These are phyloP conservation scores for Papilio protenor DNA, from an alignment of 2,888 invertebrate genomes.

Conservation along the genomic window DNA sequence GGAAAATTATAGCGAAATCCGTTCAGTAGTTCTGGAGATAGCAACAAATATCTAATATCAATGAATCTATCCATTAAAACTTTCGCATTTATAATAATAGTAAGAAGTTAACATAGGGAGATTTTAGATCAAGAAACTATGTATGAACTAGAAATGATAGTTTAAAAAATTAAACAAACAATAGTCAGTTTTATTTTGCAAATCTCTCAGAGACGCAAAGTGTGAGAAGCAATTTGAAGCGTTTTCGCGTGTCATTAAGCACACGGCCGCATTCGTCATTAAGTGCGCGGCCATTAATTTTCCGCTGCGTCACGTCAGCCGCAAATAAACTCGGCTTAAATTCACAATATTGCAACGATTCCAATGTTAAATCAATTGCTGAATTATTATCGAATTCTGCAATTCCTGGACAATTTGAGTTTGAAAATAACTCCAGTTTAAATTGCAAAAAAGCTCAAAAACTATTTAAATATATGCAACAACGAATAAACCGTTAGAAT, in stretches of 20 bases:
- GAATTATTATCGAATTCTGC: neutral
- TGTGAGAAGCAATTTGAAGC: neutral
- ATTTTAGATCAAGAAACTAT: no score
- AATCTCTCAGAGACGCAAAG: no score
- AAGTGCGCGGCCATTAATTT: slow-evolving; percentile 12
- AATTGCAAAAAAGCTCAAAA: neutral
- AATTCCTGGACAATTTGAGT: neutral
- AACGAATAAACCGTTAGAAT: neutral
- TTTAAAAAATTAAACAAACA: no score
- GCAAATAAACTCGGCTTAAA: neutral
- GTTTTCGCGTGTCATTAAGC: slow-evolving; percentile 15
- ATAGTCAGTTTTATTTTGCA: no score
- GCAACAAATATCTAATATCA: no score
- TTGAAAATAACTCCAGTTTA: neutral
- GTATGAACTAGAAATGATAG: no score
- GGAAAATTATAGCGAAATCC: no score
- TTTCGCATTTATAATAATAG: no score
- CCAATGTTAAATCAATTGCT: slow-evolving; percentile 9
- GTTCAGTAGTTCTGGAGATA: no score
- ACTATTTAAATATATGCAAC: neutral
- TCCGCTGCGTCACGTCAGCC: neutral
- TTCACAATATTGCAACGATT: slow-evolving; percentile 1
- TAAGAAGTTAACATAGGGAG: no score
- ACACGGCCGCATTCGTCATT: slow-evolving; percentile 20
- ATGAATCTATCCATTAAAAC: no score